Evolutionary conservation across 2,888 invertebrate species (phyloP), one percentile per base, ranked within the genome.

Genomic region (Drosophila kanekoi): DNA sequence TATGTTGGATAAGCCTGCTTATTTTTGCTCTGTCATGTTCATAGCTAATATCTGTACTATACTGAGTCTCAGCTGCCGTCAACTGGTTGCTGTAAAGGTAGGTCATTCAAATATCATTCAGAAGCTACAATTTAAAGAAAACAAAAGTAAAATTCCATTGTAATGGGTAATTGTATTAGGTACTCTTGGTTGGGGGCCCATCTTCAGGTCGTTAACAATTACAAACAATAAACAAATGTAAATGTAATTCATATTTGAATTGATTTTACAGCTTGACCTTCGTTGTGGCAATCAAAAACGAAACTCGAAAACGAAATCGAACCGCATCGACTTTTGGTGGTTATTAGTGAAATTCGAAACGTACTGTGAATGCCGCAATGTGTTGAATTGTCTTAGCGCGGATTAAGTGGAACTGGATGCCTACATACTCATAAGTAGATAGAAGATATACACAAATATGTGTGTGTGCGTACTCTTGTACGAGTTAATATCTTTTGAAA

Each of bases 261-360:
- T 79, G 79, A 67, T 68, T 79, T 82, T 75, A 63, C 65, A 52
- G 59, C 53, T 28, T 66, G 75, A 74, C 81, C 88, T 81, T 81
- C 81, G 53, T 37, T 66, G 72, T 57, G 66, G 77, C 83, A 86
- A 76, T 79, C 80, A 57, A 67, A 63, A 45, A 41, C 48, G 16
- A 16, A 72, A 78, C 65, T 66, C 45, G 45, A 74, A 65, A 54
- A 33, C 23, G 14, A 60, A 71, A 63, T 53, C 71, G 68, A 67
- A 74, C 56, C 44, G 56, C 28, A 45, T 65, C 56, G 40, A 56
- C 33, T 58, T 60, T 77, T 37, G 72, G 32, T 77, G 81, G 65
- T 72, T 81, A 89, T 89, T 81, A 77, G 87, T 81, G 83, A 83
- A 83, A 83, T 83, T 83, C 52, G 87, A 83, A 59, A 68, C 87